Evolutionary conservation across 2,113 vertebrate species (phyloP), one percentile per base, ranked within the genome.

Genomic region (Columba livia): DNA sequence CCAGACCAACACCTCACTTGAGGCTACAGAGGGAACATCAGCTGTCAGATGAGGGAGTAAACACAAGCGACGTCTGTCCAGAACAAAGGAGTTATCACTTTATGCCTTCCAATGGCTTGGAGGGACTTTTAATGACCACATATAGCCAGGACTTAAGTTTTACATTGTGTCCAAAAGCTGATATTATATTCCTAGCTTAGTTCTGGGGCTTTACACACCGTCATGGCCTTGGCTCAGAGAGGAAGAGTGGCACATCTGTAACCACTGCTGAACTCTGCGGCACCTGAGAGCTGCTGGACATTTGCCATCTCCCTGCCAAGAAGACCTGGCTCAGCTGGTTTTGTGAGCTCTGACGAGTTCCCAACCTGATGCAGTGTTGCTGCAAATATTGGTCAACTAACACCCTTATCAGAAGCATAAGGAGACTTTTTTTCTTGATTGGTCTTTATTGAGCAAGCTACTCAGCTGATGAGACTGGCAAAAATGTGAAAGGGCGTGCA

Each of bases 211-310:
- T 72, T 54, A 23, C 53, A 72, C 50, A 48, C 36, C 73, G 54
- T 38, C 54, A 16, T 26, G 28, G 38, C 38, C 60, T 38, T 85
- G 71, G 38, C 50, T 85, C 5, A 2, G 61, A 70, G 23, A 34
- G 12, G 11, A 78, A 67, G 53, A 53, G 67, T 26, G 75, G 47
- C 79, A 64, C 4, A 4, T 61, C 75, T 89, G 79, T 88, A 80
- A 71, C 83, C 74, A 48, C 72, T 80, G 56, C 72, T 96, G 85
- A 80, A 78, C 48, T 89, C 78, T n/a, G 56, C 2, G 0, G 60
- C 82, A 86, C 88, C 74, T 91, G 67, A 42, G 42, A 91, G 62
- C 61, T 88, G 58, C 67, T 96, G 89, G 90, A 84, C 24, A 14
- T n/a, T 90, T 70, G 75, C 89, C 75, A 60, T 67, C 11, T 88